A percentile compares a stretch with the other conserved stretches of the same genome.
These are phyloP conservation scores for Habrosyne pyritoides DNA, from an alignment of 2,888 invertebrate genomes.

Conservation along the genomic window DNA sequence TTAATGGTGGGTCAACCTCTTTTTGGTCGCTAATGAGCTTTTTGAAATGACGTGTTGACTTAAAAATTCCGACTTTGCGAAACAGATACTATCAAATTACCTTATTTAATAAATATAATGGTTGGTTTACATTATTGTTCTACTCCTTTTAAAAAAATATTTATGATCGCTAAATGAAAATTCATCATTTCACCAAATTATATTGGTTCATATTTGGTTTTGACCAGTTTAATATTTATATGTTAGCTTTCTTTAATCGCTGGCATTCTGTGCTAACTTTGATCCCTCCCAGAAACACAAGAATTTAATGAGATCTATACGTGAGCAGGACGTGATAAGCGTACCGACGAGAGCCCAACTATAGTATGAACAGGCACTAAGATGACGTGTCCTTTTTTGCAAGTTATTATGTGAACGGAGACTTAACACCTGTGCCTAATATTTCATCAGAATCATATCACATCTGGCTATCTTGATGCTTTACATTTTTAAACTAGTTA, in stretches of 20 bases:
- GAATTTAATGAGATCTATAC: not conserved
- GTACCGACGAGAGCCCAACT: not conserved
- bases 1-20: not conserved
- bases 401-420: not conserved
- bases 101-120: not conserved
- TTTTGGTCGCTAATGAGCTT: not conserved
- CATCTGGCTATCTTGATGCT: not conserved
- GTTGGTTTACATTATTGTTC: not conserved
- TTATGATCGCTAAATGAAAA: too few relatives aligned
- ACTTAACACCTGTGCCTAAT: conserved; percentile 3
- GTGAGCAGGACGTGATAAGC: not conserved
- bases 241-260: too few relatives aligned
- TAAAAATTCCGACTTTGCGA: not conserved
- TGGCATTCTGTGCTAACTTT: not conserved
- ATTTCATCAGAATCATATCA: not conserved
- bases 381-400: not conserved
- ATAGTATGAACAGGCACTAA: not conserved
- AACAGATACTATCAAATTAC: not conserved
- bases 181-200: too few relatives aligned
- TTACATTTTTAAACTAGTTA: not conserved
- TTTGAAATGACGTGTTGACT: not conserved
- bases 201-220: too few relatives aligned
- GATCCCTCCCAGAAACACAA: not conserved
- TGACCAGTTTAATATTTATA: too few relatives aligned
- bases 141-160: too few relatives aligned